Base-by-base conservation (phyloP, 35 echinoderm and acorn worm genomes). In the Lytechinus variegatus region DNA sequence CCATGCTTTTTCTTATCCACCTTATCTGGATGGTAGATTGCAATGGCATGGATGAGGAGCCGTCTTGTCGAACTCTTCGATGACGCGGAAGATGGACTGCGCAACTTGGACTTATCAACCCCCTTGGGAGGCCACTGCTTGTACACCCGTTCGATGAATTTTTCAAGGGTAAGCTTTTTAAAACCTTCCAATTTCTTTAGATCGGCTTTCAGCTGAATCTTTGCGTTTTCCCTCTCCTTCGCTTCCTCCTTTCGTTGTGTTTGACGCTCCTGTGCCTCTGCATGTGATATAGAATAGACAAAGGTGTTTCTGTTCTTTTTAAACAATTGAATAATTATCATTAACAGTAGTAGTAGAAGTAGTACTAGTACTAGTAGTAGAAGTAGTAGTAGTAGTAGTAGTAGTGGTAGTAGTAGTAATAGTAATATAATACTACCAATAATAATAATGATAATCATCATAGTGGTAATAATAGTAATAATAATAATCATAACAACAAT, bases 1-100 rank as follows among this genome's bases (percentile, higher is more conserved):
- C 95, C 95, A 54, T 88, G 94, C 44, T 53, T 54, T 4, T 94
- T 91, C 57, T 94, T 96, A 44, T 86, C 56, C 55, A 94, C 94
- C 79, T 96, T 96, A 27, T 96, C 95, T 27, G 95, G 95, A 28
- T 96, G 95, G 92, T 96, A 96, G 16, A 87, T 33, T 55, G 52
- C 87, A 52, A 96, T 72, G 5, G 92, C 95, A 54, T 86, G 72
- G 21, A 96, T 94, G 2, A 96, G 61, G 6, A 96, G 66, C 27
- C 86, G 61, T 24, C 86, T 96, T 14, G 87, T 94, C n/a, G 66
- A 79, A 79, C 66, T 7, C 19, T 24, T 79, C 66, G 19, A 79
- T 8, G 66, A 79, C 14, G 66, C 19, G 4, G 66, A 79, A 16
- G 66, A 79, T 79, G 16, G 4, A 21, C 21, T 24, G 16, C 4